These are phyloP conservation scores for Anthonomus grandis DNA, from an alignment of 1,140 invertebrate species.

Conservation along the genomic window DNA sequence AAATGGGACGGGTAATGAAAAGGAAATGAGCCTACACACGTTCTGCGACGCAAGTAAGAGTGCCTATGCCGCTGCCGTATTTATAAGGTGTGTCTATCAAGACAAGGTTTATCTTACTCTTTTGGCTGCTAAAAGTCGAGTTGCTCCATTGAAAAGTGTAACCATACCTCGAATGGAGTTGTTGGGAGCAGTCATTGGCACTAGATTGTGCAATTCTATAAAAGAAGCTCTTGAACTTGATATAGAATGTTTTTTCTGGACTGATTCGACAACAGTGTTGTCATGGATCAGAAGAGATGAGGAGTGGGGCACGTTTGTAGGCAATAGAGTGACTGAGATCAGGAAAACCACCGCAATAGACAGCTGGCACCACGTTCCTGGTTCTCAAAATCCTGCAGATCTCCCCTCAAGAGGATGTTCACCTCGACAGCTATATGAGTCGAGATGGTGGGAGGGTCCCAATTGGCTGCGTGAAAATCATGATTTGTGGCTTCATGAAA, in stretches of 20 bases:
- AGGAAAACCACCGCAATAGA: constrained; percentile 29
- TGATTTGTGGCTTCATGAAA: constrained; percentile 31
- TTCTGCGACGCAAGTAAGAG: background rate
- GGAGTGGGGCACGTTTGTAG: constrained; percentile 35
- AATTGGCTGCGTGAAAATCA: constrained; percentile 32
- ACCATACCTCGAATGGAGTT: no score
- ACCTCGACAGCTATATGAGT: constrained; percentile 36
- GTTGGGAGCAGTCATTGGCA: no score
- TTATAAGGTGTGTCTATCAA: no score
- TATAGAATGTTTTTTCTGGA: constrained; percentile 25
- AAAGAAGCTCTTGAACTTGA: no score
- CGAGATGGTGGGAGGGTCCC: constrained; percentile 22
- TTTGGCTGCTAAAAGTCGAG: no score
- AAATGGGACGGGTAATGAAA: background rate
- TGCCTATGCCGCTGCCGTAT: background rate
- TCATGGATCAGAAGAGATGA: constrained; percentile 31
- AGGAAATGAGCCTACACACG: no score
- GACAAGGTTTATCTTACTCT: no score
- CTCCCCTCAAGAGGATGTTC: constrained; percentile 43
- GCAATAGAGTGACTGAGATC: constrained; percentile 42
- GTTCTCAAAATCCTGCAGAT: constrained; percentile 48
- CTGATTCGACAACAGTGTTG: constrained; percentile 36
- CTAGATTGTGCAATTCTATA: no score
- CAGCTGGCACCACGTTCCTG: constrained; percentile 46
- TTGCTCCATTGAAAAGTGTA: no score